Evolutionary conservation across 2,888 invertebrate species (phyloP).

Genomic region (Mythimna vitellina): DNA sequence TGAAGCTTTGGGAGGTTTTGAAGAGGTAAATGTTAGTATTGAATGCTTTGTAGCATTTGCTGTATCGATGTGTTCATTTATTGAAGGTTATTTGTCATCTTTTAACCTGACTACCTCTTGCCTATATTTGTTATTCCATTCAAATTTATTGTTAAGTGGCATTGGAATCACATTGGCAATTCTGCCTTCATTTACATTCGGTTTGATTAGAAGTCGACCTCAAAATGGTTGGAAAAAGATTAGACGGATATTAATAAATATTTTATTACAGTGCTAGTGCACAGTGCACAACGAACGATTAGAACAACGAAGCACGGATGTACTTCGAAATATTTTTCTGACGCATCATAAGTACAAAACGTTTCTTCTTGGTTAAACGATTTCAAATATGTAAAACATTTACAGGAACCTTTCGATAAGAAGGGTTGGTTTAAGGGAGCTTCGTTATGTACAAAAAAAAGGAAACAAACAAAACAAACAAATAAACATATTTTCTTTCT

Average conservation of each 20-base stretch:
- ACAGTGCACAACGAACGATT: too few species aligned
- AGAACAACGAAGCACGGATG: background rate
- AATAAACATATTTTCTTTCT: too few species aligned
- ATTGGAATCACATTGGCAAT: background rate
- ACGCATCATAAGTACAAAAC: background rate
- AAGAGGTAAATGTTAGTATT: background rate
- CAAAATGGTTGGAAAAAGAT: background rate
- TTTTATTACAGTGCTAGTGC: background rate
- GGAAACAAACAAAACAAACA: too few species aligned
- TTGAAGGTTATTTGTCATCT: background rate
- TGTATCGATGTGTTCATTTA: slow-evolving; percentile 6
- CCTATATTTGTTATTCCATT: background rate
- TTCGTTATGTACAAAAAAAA: too few species aligned
- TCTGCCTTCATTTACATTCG: background rate
- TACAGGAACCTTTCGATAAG: too few species aligned
- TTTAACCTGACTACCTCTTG: background rate
- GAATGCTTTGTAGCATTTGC: background rate
- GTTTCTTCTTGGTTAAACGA: background rate
- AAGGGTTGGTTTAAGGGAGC: too few species aligned
- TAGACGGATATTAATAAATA: background rate
- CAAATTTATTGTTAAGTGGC: background rate
- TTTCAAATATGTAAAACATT: too few species aligned
- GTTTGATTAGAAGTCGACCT: background rate
- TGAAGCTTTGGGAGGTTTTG: background rate
- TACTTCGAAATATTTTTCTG: slow-evolving; percentile 3